Base-by-base conservation (phyloP, 2,888 invertebrate genomes). In the Oligia strigilis region DNA sequence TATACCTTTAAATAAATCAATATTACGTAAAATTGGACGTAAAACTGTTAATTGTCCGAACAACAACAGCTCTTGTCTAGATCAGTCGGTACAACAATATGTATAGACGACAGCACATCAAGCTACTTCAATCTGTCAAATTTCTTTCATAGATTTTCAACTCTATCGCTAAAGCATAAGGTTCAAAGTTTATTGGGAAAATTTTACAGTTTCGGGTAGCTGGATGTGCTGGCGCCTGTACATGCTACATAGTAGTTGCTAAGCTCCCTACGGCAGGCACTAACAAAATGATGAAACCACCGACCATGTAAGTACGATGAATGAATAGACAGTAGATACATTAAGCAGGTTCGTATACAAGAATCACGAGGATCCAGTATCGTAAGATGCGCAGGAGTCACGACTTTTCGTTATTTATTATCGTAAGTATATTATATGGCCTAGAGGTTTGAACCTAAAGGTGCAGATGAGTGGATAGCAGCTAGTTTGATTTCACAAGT, bases 321-420 rank as follows among this genome's bases (percentile, higher is more conserved):
- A 86, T 80, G 75, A 83, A 80, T 64, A 80, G 62, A 72, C 85
- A 71, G 43, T 29, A 62, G 19, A 46, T 66, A 46, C 29, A 52
- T 55, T 55, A 77, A 40, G 52, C 36, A 74, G 67, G 82, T 75
- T 78, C 5, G 40, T 87, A 76, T 78, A 87, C 60, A 6, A 80
- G 69, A 75, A 75, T 78, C 85, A 86, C 88, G 85, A 87, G 64
- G 49, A 80, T 14, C 19, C 73, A 73, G 73, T 81, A 80, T 60
- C 65, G 17, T 76, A 72, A 81, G 88, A 87, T 83, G 86, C 67
- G 74, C 88, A 11, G 49, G 58, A 87, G 88, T 87, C 88, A 87
- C 87, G 87, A 88, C 69, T 77, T 49, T 58, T 13, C 4, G n/a
- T 75, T 78, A 75, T 87, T 87, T 87, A 87, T 78, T 72, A 69